Base-by-base conservation (phyloP, 2,888 invertebrate species). In the Conchocele bisecta region DNA sequence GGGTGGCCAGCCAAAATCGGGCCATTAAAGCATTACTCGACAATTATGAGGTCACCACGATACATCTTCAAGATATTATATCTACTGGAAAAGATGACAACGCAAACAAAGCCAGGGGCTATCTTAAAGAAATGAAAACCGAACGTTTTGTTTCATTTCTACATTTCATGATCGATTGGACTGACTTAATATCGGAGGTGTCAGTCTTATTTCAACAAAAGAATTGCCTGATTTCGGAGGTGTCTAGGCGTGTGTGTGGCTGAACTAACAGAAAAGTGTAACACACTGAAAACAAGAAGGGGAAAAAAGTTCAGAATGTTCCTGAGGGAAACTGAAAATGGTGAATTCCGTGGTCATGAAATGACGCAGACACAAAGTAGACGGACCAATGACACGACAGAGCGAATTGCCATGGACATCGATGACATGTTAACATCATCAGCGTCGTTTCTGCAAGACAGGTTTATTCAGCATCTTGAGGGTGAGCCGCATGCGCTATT, bases 1-100 rank as follows among this genome's bases (percentile, higher is more conserved):
- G 69, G 74, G 37, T 65, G 0, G 69, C 69, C n/a, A 69, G 74
- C 20, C 69, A 69, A 51, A 69, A 65, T 9, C 35, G 61, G 20
- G 61, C 74, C 11, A 29, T 74, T 15, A 65, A 59, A 20, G 54
- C 74, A 2, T 20, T 66, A 4, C 39, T 61, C 1, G 66, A 65
- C 17, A 74, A 67, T 42, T 67, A 67, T 64, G 64, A 67, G 46
- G 28, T 75, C 13, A 70, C 58, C 15, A 2, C 33, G 9, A 61
- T 54, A 2, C 70, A 75, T 35, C 42, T 75, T 9, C n/a, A 57
- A 61, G 65, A 75, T n/a, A 70, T 70, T 3, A 31, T 58, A 22
- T 41, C 57, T n/a, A n/a, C n/a, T n/a, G 44, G 37, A 26, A 57
- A 35, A 17, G 51, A 51, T 31, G 33, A 51, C 11, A 51, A 22